These are phyloP conservation scores for Lydus trimaculatus DNA, from an alignment of 2,888 invertebrate species.

Conservation along the genomic window DNA sequence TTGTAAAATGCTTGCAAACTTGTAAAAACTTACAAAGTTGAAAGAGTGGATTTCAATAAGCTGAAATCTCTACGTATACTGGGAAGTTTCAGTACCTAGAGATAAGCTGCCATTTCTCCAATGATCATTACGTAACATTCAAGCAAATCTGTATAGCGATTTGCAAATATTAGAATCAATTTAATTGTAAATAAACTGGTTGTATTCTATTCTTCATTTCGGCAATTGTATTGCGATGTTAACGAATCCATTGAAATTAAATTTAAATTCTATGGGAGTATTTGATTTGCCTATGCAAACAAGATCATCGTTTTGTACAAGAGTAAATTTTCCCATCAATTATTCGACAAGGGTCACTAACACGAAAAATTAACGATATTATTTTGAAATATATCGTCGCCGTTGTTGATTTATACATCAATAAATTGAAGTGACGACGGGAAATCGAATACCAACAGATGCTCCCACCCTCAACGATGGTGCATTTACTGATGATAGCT, in stretches of 20 bases:
- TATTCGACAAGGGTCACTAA: constrained; percentile 10
- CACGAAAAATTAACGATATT: constrained; percentile 17
- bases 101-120: too few relatives aligned
- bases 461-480: constrained; percentile 11
- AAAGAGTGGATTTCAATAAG: too few relatives aligned
- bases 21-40: too few relatives aligned
- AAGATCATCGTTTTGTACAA: neutral
- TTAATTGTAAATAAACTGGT: neutral
- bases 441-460: constrained; percentile 25
- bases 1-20: neutral
- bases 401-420: constrained; percentile 20
- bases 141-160: neutral
- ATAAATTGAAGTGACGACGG: constrained; percentile 22
- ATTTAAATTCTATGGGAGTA: constrained; percentile 4
- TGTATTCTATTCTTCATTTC: neutral
- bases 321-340: constrained; percentile 15
- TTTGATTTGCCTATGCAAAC: constrained; percentile 9
- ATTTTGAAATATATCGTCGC: constrained; percentile 21
- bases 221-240: neutral
- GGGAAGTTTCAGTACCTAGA: too few relatives aligned
- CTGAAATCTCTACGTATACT: too few relatives aligned
- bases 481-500: constrained; percentile 26
- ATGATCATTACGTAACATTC: neutral
- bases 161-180: neutral
- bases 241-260: neutral